Evolutionary conservation across 2,888 invertebrate species (phyloP).

Genomic region (Acronicta alni): DNA sequence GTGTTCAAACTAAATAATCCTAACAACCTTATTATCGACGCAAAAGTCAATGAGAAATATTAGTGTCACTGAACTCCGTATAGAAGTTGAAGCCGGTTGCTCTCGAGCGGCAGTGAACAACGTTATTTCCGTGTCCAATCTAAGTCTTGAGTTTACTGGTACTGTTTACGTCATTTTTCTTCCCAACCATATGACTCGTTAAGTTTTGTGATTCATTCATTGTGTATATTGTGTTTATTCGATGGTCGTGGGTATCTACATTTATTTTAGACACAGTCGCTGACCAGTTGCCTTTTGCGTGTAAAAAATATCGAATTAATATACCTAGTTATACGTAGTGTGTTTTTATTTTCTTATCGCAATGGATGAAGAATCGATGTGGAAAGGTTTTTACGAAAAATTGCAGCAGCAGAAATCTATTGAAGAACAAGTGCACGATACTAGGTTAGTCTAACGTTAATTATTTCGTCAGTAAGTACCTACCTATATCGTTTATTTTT

Average conservation of each 20-base stretch:
- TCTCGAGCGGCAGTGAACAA: conserved; percentile 53
- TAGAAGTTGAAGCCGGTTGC: conserved; percentile 52
- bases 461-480: neutral
- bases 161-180: conserved; percentile 81
- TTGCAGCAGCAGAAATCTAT: conserved; percentile 90
- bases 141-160: conserved; percentile 63
- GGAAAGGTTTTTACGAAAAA: conserved; percentile 93
- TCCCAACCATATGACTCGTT: conserved; percentile 77
- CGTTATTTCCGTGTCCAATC: conserved; percentile 68
- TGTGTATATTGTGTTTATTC: conserved; percentile 46
- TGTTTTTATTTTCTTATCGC: conserved; percentile 41
- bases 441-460: neutral
- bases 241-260: conserved; percentile 67
- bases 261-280: conserved; percentile 58
- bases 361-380: conserved; percentile 93
- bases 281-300: conserved; percentile 32
- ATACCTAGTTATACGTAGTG: conserved; percentile 11
- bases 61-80: conserved; percentile 71
- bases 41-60: conserved; percentile 36
- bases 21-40: conserved; percentile 15
- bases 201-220: conserved; percentile 77
- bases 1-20: conserved; percentile 28
- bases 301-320: conserved; percentile 2
- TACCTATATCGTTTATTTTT: too few relatives aligned
- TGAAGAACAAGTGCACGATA: conserved; percentile 91